These are phyloP conservation scores for Drosophila suboccidentalis DNA, from an alignment of 2,888 invertebrate species.

Conservation along the genomic window DNA sequence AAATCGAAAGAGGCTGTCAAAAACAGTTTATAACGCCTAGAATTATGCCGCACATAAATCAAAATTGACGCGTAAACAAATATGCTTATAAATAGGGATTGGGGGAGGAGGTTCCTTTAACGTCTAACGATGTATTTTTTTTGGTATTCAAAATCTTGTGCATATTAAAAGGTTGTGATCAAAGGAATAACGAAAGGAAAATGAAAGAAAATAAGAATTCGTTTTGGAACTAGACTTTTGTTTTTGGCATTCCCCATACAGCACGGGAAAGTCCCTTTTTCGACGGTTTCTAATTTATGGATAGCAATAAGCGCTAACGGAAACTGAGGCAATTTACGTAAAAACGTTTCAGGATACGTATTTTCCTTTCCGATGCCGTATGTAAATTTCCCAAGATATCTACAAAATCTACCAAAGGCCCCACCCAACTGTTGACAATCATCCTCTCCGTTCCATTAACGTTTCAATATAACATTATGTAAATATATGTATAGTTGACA, in stretches of 20 bases:
- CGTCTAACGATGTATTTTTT: constrained; percentile 8
- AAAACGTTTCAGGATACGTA: constrained; percentile 39
- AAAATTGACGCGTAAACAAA: constrained; percentile 77
- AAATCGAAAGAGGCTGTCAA: constrained; percentile 62
- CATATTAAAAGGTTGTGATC: constrained; percentile 62
- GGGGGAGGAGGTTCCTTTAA: background rate
- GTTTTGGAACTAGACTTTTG: constrained; percentile 36
- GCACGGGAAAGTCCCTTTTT: constrained; percentile 2
- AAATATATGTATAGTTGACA: background rate
- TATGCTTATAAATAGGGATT: constrained; percentile 24
- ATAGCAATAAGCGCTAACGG: constrained; percentile 39
- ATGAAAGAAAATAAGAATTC: background rate
- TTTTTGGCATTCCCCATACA: constrained; percentile 32
- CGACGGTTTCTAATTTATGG: constrained; percentile 54
- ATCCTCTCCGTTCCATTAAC: background rate
- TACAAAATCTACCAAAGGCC: background rate
- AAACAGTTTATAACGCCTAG: constrained; percentile 78
- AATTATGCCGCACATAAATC: constrained; percentile 79
- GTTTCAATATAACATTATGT: background rate
- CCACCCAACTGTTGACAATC: constrained; percentile 4
- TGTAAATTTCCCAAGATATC: constrained; percentile 8
- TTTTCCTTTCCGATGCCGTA: constrained; percentile 1
- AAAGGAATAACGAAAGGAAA: constrained; percentile 36
- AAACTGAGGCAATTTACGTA: constrained; percentile 43
- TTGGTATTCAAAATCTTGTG: constrained; percentile 49